Evolutionary conservation across 1,140 invertebrate genomes (phyloP), one percentile per base, ranked within the genome.

Genomic region (Medauroidea extradentata): DNA sequence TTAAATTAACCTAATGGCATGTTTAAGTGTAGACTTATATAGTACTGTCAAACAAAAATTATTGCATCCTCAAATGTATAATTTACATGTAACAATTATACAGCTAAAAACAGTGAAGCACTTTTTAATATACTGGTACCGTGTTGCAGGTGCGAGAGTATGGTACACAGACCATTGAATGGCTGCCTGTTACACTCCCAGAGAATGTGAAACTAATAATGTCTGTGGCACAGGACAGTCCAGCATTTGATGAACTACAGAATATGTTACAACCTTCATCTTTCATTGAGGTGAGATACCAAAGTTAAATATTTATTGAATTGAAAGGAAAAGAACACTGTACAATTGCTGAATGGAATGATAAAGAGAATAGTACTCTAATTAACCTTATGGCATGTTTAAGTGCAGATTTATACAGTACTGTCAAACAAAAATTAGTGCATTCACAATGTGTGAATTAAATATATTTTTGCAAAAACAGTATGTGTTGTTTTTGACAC

Each of bases 201-300:
- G 76, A 81, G 48, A 84, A 85, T 67, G 81, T 88, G 24, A 89
- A 88, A 72, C 73, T 91, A 58, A 82, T 91, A 24, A 67, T 91
- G 46, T 88, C 88, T 1, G 81, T 86, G 51, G 81, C 82, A 44
- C 82, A 86, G 70, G 78, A 73, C 57, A 74, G 72, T 53, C 59
- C 78, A 66, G 71, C 76, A 65, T 71, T 76, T 67, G 57, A 68
- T 5, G 70, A 74, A 29, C 69, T 84, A 19, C 71, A 72, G 62
- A 67, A 70, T 9, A 75, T 68, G 63, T 57, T 81, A 34, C 29
- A 4, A 11, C 11, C 29, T 34, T 4, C 29, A 4, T 7, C 29
- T 4, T 34, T 34, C 29, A 11, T 34, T 11, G 29, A 34, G 29
- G 29, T 34, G 29, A 34, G 29, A 34, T 4, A 4, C 29, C 29